A percentile compares a stretch with the other conserved stretches of the same genome.
Evolutionary conservation across 2,888 invertebrate species (phyloP).

Genomic region (Aleiodes testaceus): DNA sequence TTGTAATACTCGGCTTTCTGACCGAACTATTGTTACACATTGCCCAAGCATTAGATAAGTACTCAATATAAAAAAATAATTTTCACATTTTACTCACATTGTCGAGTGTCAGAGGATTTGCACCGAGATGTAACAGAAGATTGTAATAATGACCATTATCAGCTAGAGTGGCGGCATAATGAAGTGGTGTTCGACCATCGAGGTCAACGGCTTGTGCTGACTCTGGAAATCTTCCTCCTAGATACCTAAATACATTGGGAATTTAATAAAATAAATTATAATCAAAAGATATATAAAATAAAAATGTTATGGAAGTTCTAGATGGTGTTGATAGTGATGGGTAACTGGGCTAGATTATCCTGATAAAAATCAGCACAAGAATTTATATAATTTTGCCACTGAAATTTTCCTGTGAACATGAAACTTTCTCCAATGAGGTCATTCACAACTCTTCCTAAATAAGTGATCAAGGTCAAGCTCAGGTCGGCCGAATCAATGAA

Average conservation of each 20-base stretch:
- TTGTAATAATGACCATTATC: constrained; percentile 93
- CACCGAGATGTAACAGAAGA: constrained; percentile 88
- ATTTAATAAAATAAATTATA: no score
- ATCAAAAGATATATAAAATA: no score
- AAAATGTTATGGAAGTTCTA: no score
- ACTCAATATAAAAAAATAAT: neutral
- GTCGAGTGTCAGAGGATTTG: constrained; percentile 87
- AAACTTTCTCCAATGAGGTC: no score
- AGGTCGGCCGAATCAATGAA: no score
- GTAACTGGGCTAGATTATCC: no score
- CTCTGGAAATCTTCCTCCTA: constrained; percentile 88
- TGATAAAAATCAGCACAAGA: no score
- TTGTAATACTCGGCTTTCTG: constrained; percentile 87
- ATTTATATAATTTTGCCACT: no score
- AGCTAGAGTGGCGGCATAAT: constrained; percentile 88
- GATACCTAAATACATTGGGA: constrained; percentile 72
- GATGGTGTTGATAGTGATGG: no score
- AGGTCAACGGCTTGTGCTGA: constrained; percentile 86
- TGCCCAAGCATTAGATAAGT: neutral
- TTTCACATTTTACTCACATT: constrained; percentile 78
- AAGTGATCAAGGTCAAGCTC: no score
- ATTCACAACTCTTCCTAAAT: no score
- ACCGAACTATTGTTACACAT: constrained; percentile 77
- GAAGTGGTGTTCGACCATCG: constrained; percentile 88
- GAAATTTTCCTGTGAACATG: no score